These are phyloP conservation scores for Lumbricus terrestris DNA, from an alignment of 2,888 invertebrate genomes.

Conservation along the genomic window DNA sequence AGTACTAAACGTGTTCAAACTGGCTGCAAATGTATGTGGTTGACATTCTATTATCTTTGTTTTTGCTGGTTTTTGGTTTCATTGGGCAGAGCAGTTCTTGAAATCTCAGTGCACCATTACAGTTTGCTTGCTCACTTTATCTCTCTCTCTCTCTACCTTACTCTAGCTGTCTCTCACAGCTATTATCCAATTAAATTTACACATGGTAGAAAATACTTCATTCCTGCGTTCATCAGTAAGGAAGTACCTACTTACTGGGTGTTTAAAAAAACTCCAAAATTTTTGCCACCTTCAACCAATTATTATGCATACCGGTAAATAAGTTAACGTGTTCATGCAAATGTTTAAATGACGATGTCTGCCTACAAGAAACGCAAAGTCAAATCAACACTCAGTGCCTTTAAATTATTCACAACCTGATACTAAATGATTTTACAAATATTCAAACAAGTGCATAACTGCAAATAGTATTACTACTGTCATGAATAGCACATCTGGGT, in stretches of 20 bases:
- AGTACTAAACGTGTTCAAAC: too few species aligned
- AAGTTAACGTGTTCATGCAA: not conserved
- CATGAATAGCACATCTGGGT: not conserved
- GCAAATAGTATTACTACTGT: not conserved
- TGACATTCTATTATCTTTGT: not conserved
- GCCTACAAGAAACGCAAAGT: not conserved
- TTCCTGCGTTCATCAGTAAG: not conserved
- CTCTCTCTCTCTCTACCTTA: too few species aligned
- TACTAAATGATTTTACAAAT: not conserved
- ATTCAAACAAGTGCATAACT: not conserved
- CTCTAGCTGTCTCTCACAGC: too few species aligned
- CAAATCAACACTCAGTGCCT: constrained; percentile 3
- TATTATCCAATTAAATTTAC: not conserved
- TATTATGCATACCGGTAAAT: not conserved
- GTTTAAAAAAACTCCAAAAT: not conserved
- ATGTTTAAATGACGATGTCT: not conserved
- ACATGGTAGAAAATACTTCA: not conserved
- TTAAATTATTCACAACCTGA: not conserved
- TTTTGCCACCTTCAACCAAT: not conserved
- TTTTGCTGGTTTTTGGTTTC: not conserved
- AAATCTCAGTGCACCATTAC: not conserved
- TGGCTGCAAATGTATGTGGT: not conserved
- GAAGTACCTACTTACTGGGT: not conserved
- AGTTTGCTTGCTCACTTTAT: too few species aligned
- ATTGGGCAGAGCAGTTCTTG: not conserved